Evolutionary conservation across 2,113 vertebrate genomes (phyloP), one percentile per base, ranked within the genome.

Genomic region (Silurus asotus): DNA sequence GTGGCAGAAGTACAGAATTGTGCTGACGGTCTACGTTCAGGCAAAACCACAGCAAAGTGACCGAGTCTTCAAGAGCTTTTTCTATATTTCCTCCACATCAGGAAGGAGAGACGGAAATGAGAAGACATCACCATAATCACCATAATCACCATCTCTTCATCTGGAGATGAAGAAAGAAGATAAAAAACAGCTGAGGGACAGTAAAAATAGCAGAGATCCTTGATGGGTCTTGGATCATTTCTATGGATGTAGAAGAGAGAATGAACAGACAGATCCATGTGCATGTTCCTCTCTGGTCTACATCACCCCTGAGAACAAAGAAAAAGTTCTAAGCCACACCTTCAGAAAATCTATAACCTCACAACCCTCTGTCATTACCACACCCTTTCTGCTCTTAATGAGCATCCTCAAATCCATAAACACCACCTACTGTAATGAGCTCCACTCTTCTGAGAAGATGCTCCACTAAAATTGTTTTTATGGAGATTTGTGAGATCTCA

Each of bases 1-100:
- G 87, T 79, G 77, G 84, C 88, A 90, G 90, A 88, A 84, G 83
- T 86, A 84, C 82, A 48, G 9, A 25, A 83, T 89, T 85, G 64
- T 89, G 86, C 88, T 89, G 88, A 89, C 86, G 48, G 56, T 59
- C 81, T 53, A 70, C 11, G 23, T 89, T 82, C 69, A 58, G 49
- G n/a, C 79, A 76, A 74, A 77, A 58, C 81, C 81, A 79, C 55
- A 10, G 20, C 74, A 28, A 58, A 72, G 80, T 86, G 49, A 64
- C 76, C 87, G 48, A 37, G n/a, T 20, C n/a, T 25, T 65, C 65
- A 55, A 79, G 37, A 84, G 14, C 65, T 13, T 59, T 49, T 55
- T 14, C 55, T 76, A 17, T 10, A 53, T 76, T 25, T 14, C 20
- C 6, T 25, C 55, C 14, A 53, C 72, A 28, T 51, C 49, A 51